Evolutionary conservation across 2,888 invertebrate species (phyloP), one percentile per base, ranked within the genome.

Genomic region (Acrocyrtus sp.): DNA sequence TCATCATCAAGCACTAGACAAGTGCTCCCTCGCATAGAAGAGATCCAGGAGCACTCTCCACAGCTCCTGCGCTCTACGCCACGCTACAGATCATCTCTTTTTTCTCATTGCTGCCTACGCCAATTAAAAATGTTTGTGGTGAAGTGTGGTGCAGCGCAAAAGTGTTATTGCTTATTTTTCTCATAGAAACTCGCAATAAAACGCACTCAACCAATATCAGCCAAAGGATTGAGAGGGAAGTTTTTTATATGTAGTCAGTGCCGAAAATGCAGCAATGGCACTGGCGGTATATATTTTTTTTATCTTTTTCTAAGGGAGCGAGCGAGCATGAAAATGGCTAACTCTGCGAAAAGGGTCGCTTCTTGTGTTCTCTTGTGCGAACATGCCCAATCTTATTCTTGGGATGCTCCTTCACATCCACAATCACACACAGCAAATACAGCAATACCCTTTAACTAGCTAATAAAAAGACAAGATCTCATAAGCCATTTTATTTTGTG

Each of bases 271-370:
- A 12, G 50, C 15, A 47, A 21, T 22, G 26, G 4, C 26, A 24
- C 27, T 19, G 58, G 45, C 47, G 47, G 58, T 47, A 58, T 47
- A 58, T 47, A 47, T n/a, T 47, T 47, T 47, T 58, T 58, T 58
- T 58, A 58, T 53, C 54, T 54, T 34, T 45, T 21, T 50, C 29
- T 34, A 27, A 47, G 48, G 29, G 48, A 41, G 29, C 45, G 41
- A 61, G 53, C 48, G 54, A 69, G 69, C 69, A 69, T 69, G 61
- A 69, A 69, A 69, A 69, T 54, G 60, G 51, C 60, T 50, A 54
- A 50, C 48, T 41, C 60, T 51, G 68, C 45, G 60, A 50, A 56
- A 45, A 60, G 39, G 62, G 51, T 53, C 17, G 27, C 29, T 34
- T 22, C 29, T 8, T 15, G 3, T n/a, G n/a, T 3, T 27, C 27